phyloP scores from a whole-genome alignment of 2,113 vertebrate genomes.

The Chamaea fasciata region DNA sequence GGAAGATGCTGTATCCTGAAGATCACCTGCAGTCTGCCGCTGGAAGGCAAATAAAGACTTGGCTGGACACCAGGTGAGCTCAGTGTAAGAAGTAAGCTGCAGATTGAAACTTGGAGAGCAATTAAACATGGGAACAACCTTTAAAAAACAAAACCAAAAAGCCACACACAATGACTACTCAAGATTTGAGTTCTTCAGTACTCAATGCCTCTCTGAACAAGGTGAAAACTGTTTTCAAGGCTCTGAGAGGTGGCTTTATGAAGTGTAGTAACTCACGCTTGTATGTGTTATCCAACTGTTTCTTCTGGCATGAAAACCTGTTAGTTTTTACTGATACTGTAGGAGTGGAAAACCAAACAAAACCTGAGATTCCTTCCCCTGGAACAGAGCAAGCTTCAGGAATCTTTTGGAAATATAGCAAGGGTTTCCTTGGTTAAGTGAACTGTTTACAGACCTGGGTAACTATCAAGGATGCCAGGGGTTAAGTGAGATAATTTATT shows the following conservation, averaged over 20 bases:
- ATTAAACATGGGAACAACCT: background rate
- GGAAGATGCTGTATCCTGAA: background rate
- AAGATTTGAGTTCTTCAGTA: background rate
- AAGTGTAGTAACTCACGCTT: background rate
- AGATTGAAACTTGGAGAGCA: background rate
- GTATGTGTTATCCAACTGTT: conserved; percentile 5
- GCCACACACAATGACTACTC: background rate
- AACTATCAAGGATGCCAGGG: background rate
- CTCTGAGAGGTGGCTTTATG: background rate
- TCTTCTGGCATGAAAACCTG: conserved; percentile 9
- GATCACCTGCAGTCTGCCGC: background rate
- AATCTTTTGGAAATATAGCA: background rate
- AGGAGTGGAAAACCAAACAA: background rate
- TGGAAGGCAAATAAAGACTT: background rate
- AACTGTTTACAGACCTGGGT: background rate
- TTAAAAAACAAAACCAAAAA: background rate
- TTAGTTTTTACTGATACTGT: background rate
- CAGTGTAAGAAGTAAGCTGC: background rate
- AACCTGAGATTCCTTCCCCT: background rate
- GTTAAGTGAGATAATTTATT: background rate
- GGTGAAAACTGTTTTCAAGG: background rate
- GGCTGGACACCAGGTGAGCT: background rate
- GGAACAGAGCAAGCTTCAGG: background rate
- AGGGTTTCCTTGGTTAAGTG: background rate
- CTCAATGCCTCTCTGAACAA: background rate